Evolutionary conservation across 2,888 invertebrate species (phyloP), one percentile per base, ranked within the genome.

Genomic region (Sepioteuthis lessoniana): DNA sequence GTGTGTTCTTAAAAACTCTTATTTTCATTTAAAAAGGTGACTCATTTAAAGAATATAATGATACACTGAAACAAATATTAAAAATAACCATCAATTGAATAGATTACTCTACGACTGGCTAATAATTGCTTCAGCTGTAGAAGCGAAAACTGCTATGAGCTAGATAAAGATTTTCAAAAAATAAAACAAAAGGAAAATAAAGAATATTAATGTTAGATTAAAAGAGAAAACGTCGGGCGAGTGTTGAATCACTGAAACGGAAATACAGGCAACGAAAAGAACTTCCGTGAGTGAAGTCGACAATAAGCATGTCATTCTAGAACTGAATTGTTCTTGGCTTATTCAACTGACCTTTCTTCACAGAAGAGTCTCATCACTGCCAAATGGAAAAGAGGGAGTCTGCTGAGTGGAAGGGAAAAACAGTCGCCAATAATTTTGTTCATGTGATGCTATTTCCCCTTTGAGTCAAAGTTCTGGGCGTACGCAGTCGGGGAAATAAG

Each of bases 171-270:
- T 76, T 76, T 55, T 55, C 0, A 19, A 47, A 76, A 76, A 13
- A n/a, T 2, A 19, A 76, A 76, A 19, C 4, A 76, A 76, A 13
- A n/a, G n/a, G 10, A 76, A 76, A 13, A 3, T 76, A 76, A n/a
- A 76, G 76, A 76, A 31, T n/a, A n/a, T 7, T 76, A 76, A 76
- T 76, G 31, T 76, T 76, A 25, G 21, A 25, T 55, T 25, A 2
- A 21, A 21, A 55, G 55, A 25, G 21, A 55, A 21, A 28, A 25
- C 25, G 25, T 55, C 25, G 50, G 25, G 50, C 21, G 31, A 76
- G n/a, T n/a, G 76, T 76, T 76, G 76, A 76, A 31, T 76, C 76
- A 76, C 76, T 76, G n/a, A 76, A 76, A n/a, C 76, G 76, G 76
- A 76, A 76, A 76, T n/a, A 31, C 31, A 76, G 76, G 76, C 31